A percentile compares a stretch with the other conserved stretches of the same genome.
Evolutionary conservation across 2,113 vertebrate genomes (phyloP).

Genomic region (Solea solea): DNA sequence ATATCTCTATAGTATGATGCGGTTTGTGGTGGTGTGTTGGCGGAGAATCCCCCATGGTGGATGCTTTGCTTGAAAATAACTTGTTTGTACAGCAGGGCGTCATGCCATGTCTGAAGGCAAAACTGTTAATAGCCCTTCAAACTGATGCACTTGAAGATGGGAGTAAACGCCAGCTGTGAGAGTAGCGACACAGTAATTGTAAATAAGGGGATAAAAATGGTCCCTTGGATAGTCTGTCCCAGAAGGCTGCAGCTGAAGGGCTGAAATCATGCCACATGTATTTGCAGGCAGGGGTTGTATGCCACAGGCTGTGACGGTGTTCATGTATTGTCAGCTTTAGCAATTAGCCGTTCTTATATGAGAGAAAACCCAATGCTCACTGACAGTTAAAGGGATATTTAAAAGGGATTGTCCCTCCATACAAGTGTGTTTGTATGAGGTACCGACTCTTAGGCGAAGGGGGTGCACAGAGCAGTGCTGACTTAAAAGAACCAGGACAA

Average conservation of each 20-base stretch:
- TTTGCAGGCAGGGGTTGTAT: no score
- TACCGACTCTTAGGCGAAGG: no score
- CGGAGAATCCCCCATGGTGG: not conserved
- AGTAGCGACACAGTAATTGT: not conserved
- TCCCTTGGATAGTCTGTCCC: not conserved
- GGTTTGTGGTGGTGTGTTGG: not conserved
- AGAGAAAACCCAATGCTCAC: no score
- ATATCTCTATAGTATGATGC: not conserved
- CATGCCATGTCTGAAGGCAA: not conserved
- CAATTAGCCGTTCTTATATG: no score
- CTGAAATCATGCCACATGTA: not conserved
- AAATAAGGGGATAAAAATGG: not conserved
- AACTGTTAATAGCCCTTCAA: not conserved
- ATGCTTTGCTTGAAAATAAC: not conserved
- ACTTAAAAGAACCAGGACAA: no score
- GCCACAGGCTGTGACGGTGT: no score
- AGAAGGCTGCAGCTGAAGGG: not conserved
- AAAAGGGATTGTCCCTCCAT: no score
- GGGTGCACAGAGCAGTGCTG: no score
- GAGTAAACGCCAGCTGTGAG: not conserved
- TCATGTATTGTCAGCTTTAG: no score
- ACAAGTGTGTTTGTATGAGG: no score
- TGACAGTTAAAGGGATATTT: no score
- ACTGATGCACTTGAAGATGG: not conserved
- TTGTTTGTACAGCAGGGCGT: not conserved